Evolutionary conservation across 1,140 invertebrate species (phyloP).

Genomic region (Apolygus lucorum): DNA sequence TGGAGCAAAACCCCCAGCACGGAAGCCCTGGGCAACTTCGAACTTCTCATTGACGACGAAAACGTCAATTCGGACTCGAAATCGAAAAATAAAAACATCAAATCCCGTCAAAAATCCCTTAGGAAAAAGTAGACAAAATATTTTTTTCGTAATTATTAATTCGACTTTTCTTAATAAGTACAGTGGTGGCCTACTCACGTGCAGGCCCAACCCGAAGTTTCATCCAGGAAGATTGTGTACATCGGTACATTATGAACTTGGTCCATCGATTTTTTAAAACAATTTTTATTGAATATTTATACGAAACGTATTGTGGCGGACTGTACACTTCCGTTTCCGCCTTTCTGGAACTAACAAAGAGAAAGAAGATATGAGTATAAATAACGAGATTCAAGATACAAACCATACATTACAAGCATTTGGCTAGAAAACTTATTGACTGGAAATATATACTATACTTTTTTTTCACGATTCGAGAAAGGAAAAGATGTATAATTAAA

Average conservation of each 20-base stretch:
- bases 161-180: no score
- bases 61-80: slow-evolving; percentile 49
- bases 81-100: slow-evolving; percentile 22
- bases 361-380: no score
- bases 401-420: no score
- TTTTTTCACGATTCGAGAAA: no score
- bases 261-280: slow-evolving; percentile 16
- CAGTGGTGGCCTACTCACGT: no score
- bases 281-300: slow-evolving; percentile 18
- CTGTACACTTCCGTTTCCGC: slow-evolving; percentile 44
- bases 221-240: neutral
- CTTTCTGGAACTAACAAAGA: slow-evolving; percentile 42
- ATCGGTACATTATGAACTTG: neutral
- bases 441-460: no score
- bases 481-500: no score
- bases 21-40: slow-evolving; percentile 79
- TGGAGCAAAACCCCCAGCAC: slow-evolving; percentile 80
- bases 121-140: slow-evolving; percentile 11
- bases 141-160: neutral
- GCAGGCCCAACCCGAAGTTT: no score
- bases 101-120: slow-evolving; percentile 12
- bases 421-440: no score
- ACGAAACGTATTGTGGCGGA: slow-evolving; percentile 30
- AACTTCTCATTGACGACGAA: slow-evolving; percentile 80
- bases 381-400: no score